These are phyloP conservation scores for Sylvilagus bachmani DNA, from an alignment of 2,113 vertebrate species.

Conservation along the genomic window DNA sequence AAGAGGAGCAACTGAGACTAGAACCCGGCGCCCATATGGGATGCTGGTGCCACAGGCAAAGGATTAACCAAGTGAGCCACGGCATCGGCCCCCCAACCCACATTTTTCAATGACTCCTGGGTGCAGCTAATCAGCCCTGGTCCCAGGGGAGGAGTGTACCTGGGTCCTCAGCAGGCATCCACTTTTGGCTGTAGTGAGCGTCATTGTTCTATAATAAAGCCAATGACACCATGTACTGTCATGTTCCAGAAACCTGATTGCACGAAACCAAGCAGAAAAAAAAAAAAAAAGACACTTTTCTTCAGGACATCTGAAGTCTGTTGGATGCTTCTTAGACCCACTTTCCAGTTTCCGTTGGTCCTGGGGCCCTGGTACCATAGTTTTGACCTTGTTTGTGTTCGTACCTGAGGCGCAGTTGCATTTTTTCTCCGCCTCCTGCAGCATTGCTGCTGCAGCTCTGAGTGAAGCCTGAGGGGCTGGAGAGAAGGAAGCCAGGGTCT, in stretches of 20 bases:
- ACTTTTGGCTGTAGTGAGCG: neutral
- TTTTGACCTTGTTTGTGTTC: neutral
- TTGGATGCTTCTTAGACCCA: neutral
- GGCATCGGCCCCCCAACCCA: too few species aligned
- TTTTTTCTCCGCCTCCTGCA: neutral
- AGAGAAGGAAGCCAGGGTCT: too few species aligned
- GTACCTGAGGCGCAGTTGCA: neutral
- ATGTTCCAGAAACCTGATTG: neutral
- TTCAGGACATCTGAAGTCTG: neutral
- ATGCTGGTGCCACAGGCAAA: too few species aligned
- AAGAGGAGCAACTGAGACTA: too few species aligned
- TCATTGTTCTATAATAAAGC: neutral
- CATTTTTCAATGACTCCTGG: neutral
- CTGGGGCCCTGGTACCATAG: neutral
- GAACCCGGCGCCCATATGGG: too few species aligned
- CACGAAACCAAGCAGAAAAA: neutral
- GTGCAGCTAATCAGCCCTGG: neutral
- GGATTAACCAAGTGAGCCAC: too few species aligned
- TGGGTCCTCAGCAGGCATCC: rapidly evolving
- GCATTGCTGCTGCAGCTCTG: neutral
- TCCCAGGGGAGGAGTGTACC: neutral
- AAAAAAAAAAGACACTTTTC: too few species aligned
- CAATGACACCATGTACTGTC: too few species aligned
- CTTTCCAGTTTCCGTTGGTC: neutral
- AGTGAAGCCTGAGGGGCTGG: neutral